Percentiles rank a stretch among this genome's conserved stretches.
phyloP scores from a whole-genome alignment of 1,140 invertebrate species.

The Penaeus indicus region DNA sequence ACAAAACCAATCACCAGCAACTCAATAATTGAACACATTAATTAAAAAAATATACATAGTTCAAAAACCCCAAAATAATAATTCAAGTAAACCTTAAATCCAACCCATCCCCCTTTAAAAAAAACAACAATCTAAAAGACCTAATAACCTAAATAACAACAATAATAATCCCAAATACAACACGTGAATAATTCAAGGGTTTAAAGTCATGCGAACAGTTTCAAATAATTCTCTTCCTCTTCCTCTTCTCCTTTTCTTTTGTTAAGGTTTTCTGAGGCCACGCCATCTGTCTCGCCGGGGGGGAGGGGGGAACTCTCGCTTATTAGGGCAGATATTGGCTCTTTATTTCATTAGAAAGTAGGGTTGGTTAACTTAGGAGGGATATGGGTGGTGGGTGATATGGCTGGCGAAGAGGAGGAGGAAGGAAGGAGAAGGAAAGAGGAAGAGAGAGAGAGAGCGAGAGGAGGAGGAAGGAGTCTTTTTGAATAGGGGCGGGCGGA shows the following conservation, averaged over 20 bases:
- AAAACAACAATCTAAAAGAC: not conserved
- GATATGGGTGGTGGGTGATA: no score
- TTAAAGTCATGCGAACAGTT: slow-evolving; percentile 54
- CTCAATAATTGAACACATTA: not conserved
- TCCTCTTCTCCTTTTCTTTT: slow-evolving; percentile 56
- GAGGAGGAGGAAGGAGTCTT: no score
- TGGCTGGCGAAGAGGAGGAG: no score
- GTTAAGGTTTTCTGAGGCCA: slow-evolving; percentile 53
- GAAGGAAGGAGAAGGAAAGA: no score
- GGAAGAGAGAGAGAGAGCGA: no score
- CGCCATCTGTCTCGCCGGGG: slow-evolving; percentile 50
- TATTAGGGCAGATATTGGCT: slow-evolving; percentile 33
- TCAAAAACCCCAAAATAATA: not conserved
- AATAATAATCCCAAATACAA: slow-evolving; percentile 13
- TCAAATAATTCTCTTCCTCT: slow-evolving; percentile 59
- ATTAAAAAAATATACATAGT: not conserved
- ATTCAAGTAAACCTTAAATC: no score
- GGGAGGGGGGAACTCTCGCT: slow-evolving; percentile 14
- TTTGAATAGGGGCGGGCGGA: no score
- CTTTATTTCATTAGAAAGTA: not conserved
- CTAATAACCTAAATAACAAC: not conserved
- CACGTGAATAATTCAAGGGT: slow-evolving; percentile 3
- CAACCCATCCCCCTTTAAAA: no score
- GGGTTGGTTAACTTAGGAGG: no score
- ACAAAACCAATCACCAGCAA: not conserved